A percentile compares a stretch with the other conserved stretches of the same genome.
phyloP scores from a whole-genome alignment of 2,113 vertebrate species.

The Piaya cayana region DNA sequence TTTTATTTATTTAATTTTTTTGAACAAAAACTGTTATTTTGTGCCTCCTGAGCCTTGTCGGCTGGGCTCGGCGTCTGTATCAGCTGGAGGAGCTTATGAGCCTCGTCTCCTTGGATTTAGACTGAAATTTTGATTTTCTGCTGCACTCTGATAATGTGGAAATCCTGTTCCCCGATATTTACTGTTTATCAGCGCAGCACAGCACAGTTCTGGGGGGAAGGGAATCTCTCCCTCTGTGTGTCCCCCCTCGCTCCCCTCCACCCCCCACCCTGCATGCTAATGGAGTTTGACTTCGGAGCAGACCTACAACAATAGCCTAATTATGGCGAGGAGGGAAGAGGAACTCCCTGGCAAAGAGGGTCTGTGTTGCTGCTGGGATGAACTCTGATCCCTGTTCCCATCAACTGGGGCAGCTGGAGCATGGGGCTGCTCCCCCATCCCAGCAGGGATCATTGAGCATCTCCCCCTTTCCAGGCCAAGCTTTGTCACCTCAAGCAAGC shows the following conservation, averaged over 20 bases:
- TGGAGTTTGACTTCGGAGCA: neutral
- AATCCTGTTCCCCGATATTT: slow-evolving; percentile 85
- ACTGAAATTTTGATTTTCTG: slow-evolving; percentile 87
- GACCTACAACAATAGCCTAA: neutral
- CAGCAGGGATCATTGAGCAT: neutral
- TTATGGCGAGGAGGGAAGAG: neutral
- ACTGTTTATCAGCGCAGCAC: slow-evolving; percentile 82
- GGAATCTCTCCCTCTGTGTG: slow-evolving; percentile 75
- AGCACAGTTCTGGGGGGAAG: slow-evolving; percentile 62
- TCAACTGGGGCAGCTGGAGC: neutral
- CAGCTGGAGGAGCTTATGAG: slow-evolving; percentile 73
- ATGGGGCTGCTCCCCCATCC: neutral
- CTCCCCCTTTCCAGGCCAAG: neutral
- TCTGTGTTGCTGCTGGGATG: fast-evolving
- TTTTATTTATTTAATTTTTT: neutral
- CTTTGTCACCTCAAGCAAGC: neutral
- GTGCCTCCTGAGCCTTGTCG: slow-evolving; percentile 16
- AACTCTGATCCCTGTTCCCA: neutral
- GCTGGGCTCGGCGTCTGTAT: slow-evolving; percentile 23
- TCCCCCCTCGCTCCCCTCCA: neutral
- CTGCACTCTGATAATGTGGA: slow-evolving; percentile 84
- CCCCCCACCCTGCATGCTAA: slow-evolving; percentile 6
- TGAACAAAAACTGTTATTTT: neutral
- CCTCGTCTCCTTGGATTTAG: slow-evolving; percentile 85
- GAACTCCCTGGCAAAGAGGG: neutral